phyloP scores from a whole-genome alignment of 2,797 vertebrate genomes.

The Zenarchopterus dispar region DNA sequence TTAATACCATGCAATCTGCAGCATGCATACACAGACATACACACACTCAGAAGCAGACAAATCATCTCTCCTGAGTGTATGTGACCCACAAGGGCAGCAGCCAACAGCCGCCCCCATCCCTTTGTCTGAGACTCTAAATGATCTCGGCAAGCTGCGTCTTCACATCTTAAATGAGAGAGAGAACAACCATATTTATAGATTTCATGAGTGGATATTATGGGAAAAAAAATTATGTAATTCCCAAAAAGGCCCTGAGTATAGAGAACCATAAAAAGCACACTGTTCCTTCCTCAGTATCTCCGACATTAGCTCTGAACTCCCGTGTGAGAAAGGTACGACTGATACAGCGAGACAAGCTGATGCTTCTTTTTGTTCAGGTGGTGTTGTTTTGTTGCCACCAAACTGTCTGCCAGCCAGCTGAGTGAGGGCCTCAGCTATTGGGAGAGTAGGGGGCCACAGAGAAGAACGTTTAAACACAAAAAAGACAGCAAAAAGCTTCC shows the following conservation, averaged over 20 bases:
- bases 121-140: conserved; percentile 70
- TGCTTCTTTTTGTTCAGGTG: conserved; percentile 26
- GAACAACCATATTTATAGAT: conserved; percentile 68
- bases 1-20: conserved; percentile 60
- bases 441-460: background rate
- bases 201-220: conserved; percentile 65
- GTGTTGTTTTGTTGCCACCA: conserved; percentile 35
- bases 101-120: conserved; percentile 60
- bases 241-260: conserved; percentile 58
- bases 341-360: conserved; percentile 1
- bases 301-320: conserved; percentile 32
- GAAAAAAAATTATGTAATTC: conserved; percentile 62
- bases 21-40: conserved; percentile 50
- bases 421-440: conserved; percentile 30
- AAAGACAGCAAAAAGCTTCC: conserved; percentile 50
- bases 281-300: conserved; percentile 22
- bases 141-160: conserved; percentile 67
- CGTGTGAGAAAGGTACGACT: conserved; percentile 27
- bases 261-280: conserved; percentile 39
- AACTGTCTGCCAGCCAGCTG: conserved; percentile 26
- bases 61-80: conserved; percentile 65
- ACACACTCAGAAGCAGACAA: conserved; percentile 54
- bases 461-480: conserved; percentile 2
- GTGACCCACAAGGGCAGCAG: conserved; percentile 69
- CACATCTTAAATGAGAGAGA: conserved; percentile 54